These are phyloP conservation scores for Deilephila elpenor DNA, from an alignment of 2,888 invertebrate genomes.

Conservation along the genomic window DNA sequence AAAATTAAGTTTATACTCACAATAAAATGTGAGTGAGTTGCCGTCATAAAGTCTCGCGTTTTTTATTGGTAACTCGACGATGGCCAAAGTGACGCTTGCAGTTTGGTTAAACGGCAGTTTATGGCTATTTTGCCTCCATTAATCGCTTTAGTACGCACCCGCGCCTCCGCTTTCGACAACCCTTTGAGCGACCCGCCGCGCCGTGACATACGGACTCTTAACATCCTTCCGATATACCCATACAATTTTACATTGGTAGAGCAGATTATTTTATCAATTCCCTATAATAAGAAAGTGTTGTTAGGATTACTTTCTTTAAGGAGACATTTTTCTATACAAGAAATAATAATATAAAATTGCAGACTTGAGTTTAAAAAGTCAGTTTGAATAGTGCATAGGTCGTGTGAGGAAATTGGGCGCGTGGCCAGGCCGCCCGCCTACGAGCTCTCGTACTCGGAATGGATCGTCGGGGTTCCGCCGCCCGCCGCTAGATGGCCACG, in stretches of 20 bases:
- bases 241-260: conserved; percentile 2
- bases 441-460: conserved; percentile 45
- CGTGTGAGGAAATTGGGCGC: conserved; percentile 41
- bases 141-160: conserved; percentile 84
- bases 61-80: conserved; percentile 82
- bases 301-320: neutral
- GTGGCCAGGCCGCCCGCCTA: conserved; percentile 65
- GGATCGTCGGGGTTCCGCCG: conserved; percentile 61
- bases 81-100: conserved; percentile 82
- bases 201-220: neutral
- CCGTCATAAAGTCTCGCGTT: conserved; percentile 85
- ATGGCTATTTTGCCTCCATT: conserved; percentile 84
- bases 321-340: neutral
- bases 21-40: conserved; percentile 85
- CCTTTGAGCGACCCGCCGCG: conserved; percentile 53
- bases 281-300: no score
- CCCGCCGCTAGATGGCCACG: conserved; percentile 74
- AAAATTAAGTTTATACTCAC: conserved; percentile 85
- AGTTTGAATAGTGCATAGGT: conserved; percentile 4
- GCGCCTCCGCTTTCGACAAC: conserved; percentile 69
- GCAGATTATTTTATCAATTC: neutral
- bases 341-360: neutral
- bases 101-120: conserved; percentile 85
- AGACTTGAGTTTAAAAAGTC: conserved; percentile 4
- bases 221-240: neutral